These are phyloP conservation scores for Sarcophaga peregrina DNA, from an alignment of 1,140 invertebrate species.

Conservation along the genomic window DNA sequence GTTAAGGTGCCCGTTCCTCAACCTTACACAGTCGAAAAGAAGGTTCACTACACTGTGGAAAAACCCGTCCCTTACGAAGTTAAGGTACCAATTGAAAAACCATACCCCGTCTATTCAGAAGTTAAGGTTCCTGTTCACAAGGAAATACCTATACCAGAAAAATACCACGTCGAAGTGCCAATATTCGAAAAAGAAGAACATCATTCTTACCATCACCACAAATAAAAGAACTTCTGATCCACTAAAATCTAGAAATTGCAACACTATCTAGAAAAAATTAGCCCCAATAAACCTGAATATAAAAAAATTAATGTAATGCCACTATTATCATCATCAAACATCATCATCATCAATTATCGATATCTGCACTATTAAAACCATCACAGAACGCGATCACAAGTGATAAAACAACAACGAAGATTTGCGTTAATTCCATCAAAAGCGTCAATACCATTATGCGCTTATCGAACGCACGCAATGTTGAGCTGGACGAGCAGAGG, in stretches of 20 bases:
- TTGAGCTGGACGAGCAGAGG: slow-evolving; percentile 47
- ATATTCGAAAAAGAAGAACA: slow-evolving; percentile 69
- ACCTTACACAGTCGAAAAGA: slow-evolving; percentile 81
- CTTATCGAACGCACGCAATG: slow-evolving; percentile 46
- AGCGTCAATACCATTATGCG: slow-evolving; percentile 39
- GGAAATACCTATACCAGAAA: slow-evolving; percentile 79
- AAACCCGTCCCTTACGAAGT: slow-evolving; percentile 81
- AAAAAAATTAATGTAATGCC: too few relatives aligned
- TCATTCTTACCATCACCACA: slow-evolving; percentile 50
- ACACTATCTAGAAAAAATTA: slow-evolving; percentile 48
- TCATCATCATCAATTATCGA: slow-evolving; percentile 20
- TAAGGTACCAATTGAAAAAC: slow-evolving; percentile 82
- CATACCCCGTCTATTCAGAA: slow-evolving; percentile 80
- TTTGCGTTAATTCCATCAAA: slow-evolving; percentile 34
- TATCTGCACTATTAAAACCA: slow-evolving; percentile 55
- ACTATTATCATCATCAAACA: background rate
- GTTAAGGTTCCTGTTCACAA: slow-evolving; percentile 79
- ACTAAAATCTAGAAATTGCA: slow-evolving; percentile 39
- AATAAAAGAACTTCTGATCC: slow-evolving; percentile 25
- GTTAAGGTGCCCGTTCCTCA: slow-evolving; percentile 82
- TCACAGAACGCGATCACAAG: slow-evolving; percentile 52
- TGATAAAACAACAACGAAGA: slow-evolving; percentile 23
- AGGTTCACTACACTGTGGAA: slow-evolving; percentile 75
- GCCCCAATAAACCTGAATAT: background rate
- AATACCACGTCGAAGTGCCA: slow-evolving; percentile 75